A percentile compares a stretch with the other conserved stretches of the same genome.
Evolutionary conservation across 2,113 vertebrate genomes (phyloP).

Genomic region (Chroicocephalus ridibundus): DNA sequence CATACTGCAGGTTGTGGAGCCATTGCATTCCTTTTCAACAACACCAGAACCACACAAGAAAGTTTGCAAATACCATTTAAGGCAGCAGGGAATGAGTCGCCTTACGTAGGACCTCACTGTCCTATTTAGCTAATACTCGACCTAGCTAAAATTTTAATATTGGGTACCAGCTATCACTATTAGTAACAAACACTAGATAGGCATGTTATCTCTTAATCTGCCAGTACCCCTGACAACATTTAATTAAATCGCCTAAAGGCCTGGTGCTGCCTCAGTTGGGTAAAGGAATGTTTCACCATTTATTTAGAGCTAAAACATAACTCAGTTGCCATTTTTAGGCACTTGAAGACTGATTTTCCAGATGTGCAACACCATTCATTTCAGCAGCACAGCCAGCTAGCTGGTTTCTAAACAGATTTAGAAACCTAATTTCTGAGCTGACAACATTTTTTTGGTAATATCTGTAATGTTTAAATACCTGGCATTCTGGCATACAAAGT

Average conservation of each 20-base stretch:
- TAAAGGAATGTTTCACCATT: background rate
- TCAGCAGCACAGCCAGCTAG: background rate
- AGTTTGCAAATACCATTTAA: background rate
- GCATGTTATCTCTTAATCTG: background rate
- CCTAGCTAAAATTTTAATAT: background rate
- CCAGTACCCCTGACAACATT: background rate
- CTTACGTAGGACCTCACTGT: background rate
- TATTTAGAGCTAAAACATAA: background rate
- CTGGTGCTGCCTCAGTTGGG: background rate
- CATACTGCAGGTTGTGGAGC: background rate
- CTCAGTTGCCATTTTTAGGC: background rate
- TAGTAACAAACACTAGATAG: background rate
- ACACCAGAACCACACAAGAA: constrained; percentile 6
- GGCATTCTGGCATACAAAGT: background rate
- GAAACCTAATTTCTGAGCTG: background rate
- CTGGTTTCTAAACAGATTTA: background rate
- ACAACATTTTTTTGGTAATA: background rate
- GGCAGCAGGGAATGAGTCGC: background rate
- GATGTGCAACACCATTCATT: background rate
- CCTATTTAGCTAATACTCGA: background rate
- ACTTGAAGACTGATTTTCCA: background rate
- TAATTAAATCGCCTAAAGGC: background rate
- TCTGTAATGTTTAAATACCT: background rate
- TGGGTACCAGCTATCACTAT: background rate
- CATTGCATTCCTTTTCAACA: constrained; percentile 5